Evolutionary conservation across 2,797 vertebrate genomes (phyloP).

Genomic region (Otolemur crassicaudatus): DNA sequence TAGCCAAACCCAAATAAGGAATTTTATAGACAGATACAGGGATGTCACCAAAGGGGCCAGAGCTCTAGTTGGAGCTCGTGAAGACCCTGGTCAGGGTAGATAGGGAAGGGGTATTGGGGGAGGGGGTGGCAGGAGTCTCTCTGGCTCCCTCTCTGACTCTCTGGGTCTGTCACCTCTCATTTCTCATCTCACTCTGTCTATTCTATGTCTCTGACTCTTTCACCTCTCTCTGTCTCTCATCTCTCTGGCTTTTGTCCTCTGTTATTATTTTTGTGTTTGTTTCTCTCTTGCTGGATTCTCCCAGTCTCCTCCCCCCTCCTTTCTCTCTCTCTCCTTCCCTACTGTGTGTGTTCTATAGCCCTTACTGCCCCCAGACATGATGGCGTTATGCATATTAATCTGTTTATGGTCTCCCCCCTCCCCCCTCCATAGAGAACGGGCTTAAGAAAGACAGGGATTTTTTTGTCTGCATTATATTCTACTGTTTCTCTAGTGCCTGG

Average conservation of each 20-base stretch:
- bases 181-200: not conserved
- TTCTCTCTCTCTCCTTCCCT: not conserved
- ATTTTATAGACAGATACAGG: not conserved
- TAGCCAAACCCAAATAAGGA: not conserved
- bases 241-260: not conserved
- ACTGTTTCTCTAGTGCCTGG: not conserved
- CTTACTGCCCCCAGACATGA: not conserved
- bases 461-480: not conserved
- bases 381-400: not conserved
- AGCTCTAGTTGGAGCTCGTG: rapidly evolving
- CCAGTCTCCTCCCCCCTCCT: too few species aligned
- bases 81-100: not conserved
- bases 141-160: rapidly evolving
- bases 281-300: not conserved
- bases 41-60: not conserved
- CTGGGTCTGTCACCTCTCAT: too few species aligned
- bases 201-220: not conserved
- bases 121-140: too few species aligned
- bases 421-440: not conserved
- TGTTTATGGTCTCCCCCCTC: not conserved
- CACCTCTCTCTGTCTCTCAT: not conserved
- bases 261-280: not conserved
- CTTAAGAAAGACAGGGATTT: not conserved
- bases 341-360: not conserved
- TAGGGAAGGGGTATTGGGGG: too few species aligned